phyloP scores from a whole-genome alignment of 2,797 vertebrate species.

The Australoheros facetus region DNA sequence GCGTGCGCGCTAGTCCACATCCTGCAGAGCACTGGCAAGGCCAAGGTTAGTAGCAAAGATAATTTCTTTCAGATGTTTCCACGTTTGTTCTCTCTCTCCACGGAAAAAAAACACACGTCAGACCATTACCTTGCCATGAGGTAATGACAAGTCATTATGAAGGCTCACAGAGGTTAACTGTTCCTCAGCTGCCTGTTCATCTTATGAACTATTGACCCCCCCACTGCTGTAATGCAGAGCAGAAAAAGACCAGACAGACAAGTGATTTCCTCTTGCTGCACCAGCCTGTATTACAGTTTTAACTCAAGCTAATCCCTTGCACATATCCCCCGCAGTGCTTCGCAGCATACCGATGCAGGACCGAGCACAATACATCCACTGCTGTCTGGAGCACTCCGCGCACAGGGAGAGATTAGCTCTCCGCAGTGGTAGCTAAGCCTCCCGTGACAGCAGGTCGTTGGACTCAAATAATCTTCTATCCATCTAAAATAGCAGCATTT shows the following conservation, averaged over 20 bases:
- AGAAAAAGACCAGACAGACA: conserved; percentile 65
- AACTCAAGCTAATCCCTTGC: conserved; percentile 66
- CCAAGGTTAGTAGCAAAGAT: conserved; percentile 86
- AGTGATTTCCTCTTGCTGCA: conserved; percentile 65
- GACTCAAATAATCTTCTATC: conserved; percentile 54
- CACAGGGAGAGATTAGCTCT: conserved; percentile 56
- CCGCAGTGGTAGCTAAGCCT: conserved; percentile 49
- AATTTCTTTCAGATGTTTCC: background rate
- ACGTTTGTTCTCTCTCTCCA: background rate
- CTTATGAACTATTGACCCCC: conserved; percentile 58
- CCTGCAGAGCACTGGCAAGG: conserved; percentile 98
- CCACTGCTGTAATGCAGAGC: conserved; percentile 35
- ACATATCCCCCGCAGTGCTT: conserved; percentile 50
- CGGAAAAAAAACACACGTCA: background rate
- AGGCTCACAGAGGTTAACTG: conserved; percentile 37
- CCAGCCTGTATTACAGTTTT: conserved; percentile 65
- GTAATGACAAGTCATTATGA: conserved; percentile 17
- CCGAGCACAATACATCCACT: conserved; percentile 39
- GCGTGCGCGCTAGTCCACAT: conserved; percentile 96
- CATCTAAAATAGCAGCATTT: conserved; percentile 43
- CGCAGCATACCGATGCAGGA: conserved; percentile 51
- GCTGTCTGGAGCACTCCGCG: conserved; percentile 42
- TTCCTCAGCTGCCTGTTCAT: conserved; percentile 31
- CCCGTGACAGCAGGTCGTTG: conserved; percentile 43
- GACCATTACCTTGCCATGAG: conserved; percentile 12